phyloP scores from a whole-genome alignment of 2,797 vertebrate genomes.

The Lepidocolaptes lacrymiger region DNA sequence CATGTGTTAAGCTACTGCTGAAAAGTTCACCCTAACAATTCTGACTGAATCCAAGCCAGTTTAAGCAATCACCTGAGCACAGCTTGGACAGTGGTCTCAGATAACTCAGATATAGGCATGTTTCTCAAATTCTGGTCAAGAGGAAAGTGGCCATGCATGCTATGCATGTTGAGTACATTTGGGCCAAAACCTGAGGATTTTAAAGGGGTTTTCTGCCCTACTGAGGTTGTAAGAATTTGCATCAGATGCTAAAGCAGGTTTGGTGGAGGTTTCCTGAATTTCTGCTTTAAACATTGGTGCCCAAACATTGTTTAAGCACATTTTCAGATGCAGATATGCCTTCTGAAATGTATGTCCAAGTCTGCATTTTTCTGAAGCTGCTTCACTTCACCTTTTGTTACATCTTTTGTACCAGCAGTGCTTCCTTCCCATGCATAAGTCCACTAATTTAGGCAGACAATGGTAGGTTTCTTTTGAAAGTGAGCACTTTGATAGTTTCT shows the following conservation, averaged over 20 bases:
- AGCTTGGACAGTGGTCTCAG: neutral
- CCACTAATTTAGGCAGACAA: neutral
- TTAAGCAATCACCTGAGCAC: neutral
- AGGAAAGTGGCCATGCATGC: neutral
- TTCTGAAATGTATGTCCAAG: neutral
- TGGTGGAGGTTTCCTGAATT: neutral
- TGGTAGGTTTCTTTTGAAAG: neutral
- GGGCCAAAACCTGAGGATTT: neutral
- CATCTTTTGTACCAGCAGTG: neutral
- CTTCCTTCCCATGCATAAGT: neutral
- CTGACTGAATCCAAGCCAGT: neutral
- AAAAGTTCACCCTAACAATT: neutral
- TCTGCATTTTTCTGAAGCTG: neutral
- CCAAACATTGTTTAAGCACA: neutral
- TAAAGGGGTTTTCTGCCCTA: neutral
- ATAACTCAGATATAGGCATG: neutral
- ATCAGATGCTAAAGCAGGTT: neutral
- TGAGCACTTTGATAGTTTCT: neutral
- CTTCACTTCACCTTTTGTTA: neutral
- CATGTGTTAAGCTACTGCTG: neutral
- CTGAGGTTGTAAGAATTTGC: neutral
- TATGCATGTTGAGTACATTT: accelerated
- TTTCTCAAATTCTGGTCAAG: neutral
- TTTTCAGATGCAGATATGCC: neutral
- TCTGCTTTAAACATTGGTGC: neutral